Evolutionary conservation across 2,797 vertebrate genomes (phyloP).

Genomic region (Cygnus olor): DNA sequence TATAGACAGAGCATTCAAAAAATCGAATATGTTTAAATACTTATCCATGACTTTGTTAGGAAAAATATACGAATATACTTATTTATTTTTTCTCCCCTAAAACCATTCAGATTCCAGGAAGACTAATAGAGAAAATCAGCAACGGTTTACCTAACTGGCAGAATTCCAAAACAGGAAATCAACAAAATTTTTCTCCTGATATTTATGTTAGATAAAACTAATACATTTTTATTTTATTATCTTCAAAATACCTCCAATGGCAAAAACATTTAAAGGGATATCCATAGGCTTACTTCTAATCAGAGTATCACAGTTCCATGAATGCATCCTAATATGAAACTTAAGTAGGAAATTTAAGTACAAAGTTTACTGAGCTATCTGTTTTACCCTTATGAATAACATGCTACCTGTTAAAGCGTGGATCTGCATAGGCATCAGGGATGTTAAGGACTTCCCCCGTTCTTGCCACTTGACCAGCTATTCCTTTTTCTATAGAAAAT

Average conservation of each 20-base stretch:
- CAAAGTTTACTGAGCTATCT: neutral
- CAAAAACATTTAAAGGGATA: neutral
- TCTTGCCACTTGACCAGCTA: constrained; percentile 96
- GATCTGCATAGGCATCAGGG: constrained; percentile 98
- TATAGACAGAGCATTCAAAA: neutral
- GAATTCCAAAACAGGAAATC: neutral
- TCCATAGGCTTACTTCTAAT: neutral
- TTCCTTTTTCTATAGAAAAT: constrained; percentile 99
- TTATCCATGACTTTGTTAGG: neutral
- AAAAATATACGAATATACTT: neutral
- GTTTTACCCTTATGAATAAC: neutral
- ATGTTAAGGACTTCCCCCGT: constrained; percentile 99
- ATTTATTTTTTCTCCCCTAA: neutral
- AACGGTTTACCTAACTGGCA: neutral
- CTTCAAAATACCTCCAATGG: neutral
- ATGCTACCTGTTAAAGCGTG: constrained; percentile 95
- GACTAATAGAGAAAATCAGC: neutral
- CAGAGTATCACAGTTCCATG: neutral
- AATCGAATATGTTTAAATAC: neutral
- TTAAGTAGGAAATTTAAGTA: neutral
- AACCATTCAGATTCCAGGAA: neutral
- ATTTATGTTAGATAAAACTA: neutral
- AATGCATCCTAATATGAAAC: neutral
- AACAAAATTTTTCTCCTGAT: neutral
- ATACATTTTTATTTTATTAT: neutral